Conservation (phyloP, 2,113 vertebrate genomes). For the Morone saxatilis region DNA sequence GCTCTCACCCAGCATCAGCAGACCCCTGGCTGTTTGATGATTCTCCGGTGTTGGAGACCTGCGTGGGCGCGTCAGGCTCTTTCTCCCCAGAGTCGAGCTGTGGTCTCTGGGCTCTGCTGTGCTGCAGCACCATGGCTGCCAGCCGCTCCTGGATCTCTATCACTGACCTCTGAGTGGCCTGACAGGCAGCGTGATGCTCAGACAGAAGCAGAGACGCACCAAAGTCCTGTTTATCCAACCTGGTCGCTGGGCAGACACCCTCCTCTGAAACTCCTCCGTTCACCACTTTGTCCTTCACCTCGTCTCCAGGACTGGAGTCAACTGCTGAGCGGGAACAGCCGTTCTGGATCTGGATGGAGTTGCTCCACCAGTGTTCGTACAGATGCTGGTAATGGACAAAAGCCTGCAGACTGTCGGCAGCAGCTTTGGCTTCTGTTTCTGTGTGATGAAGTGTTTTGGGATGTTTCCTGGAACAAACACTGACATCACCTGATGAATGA, state of each 20-base stretch:
- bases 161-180: conserved; percentile 84
- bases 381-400: conserved; percentile 87
- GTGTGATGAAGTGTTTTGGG: conserved; percentile 72
- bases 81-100: conserved; percentile 1
- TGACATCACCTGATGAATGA: conserved; percentile 66
- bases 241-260: fast-evolving
- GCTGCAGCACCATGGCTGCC: conserved; percentile 87
- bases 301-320: neutral
- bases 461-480: conserved; percentile 48
- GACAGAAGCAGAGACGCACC: conserved; percentile 85
- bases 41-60: neutral
- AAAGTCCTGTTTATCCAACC: neutral
- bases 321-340: neutral
- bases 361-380: conserved; percentile 92
- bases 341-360: neutral
- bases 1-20: conserved; percentile 27
- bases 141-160: conserved; percentile 87
- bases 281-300: neutral
- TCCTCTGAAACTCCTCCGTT: neutral
- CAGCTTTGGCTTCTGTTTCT: conserved; percentile 72
- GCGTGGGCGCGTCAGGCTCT: fast-evolving
- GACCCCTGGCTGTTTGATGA: neutral
- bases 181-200: conserved; percentile 86
- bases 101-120: conserved; percentile 72
- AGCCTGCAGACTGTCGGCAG: conserved; percentile 87